Evolutionary conservation across 2,797 vertebrate genomes (phyloP).

Genomic region (Microcaecilia unicolor): DNA sequence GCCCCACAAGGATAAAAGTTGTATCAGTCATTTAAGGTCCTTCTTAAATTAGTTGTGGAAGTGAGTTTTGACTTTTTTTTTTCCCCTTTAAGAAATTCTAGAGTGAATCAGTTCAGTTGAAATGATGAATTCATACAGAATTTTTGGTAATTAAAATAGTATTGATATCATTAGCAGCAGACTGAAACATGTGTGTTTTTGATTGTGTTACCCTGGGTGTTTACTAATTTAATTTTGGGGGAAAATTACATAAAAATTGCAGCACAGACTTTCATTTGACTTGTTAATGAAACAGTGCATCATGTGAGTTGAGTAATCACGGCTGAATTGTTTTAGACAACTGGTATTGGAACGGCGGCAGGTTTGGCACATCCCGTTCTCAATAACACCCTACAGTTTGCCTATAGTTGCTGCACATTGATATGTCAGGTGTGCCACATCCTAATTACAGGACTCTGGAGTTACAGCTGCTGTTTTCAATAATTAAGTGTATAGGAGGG

Average conservation of each 20-base stretch:
- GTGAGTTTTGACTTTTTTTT: constrained; percentile 12
- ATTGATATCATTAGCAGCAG: constrained; percentile 42
- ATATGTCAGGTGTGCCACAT: too few species aligned
- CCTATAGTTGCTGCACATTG: constrained; percentile 1
- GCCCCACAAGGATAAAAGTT: constrained; percentile 34
- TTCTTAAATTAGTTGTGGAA: constrained; percentile 39
- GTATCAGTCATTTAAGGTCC: constrained; percentile 36
- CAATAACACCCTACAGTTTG: neutral
- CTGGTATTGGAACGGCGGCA: too few species aligned
- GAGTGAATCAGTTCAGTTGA: constrained; percentile 53
- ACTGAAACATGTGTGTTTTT: constrained; percentile 28
- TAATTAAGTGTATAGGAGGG: neutral
- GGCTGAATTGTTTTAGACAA: too few species aligned
- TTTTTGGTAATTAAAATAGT: constrained; percentile 41
- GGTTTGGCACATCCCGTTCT: too few species aligned
- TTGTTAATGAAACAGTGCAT: constrained; percentile 42
- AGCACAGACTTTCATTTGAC: constrained; percentile 31
- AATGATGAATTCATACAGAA: constrained; percentile 44
- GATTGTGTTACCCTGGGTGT: constrained; percentile 27
- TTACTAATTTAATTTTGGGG: constrained; percentile 48
- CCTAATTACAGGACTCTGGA: constrained; percentile 22
- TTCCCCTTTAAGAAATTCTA: constrained; percentile 17
- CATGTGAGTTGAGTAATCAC: constrained; percentile 28
- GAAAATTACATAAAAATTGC: constrained; percentile 54
- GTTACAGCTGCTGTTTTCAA: too few species aligned